phyloP scores from a whole-genome alignment of 2,888 invertebrate genomes.

The Archaeoteleia sp. region DNA sequence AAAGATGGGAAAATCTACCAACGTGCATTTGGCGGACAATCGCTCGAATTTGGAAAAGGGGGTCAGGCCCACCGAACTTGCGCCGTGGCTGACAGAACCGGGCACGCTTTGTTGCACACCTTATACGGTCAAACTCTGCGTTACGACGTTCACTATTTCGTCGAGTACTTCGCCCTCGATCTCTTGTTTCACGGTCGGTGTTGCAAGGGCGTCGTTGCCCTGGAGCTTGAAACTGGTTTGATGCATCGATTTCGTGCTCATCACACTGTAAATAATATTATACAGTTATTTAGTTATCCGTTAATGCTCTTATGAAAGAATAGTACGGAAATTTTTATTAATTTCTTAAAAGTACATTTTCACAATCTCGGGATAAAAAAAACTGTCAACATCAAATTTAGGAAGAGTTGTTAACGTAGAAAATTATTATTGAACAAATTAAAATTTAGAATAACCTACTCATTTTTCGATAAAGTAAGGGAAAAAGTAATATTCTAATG shows the following conservation, averaged over 20 bases:
- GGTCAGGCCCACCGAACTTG: constrained; percentile 81
- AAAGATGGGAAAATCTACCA: constrained; percentile 83
- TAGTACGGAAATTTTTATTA: no score
- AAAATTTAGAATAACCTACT: no score
- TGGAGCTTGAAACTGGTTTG: constrained; percentile 82
- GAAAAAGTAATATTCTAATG: no score
- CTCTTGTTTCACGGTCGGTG: constrained; percentile 80
- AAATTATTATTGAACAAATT: no score
- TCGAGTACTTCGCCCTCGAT: constrained; percentile 84
- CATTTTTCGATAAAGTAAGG: no score
- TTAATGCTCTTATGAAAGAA: no score
- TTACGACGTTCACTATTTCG: constrained; percentile 82
- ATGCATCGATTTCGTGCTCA: constrained; percentile 81
- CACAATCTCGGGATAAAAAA: no score
- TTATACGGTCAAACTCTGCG: constrained; percentile 82
- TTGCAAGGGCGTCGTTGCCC: constrained; percentile 80
- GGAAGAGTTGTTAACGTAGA: no score
- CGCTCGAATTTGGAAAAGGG: constrained; percentile 81
- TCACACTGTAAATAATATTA: constrained; percentile 63
- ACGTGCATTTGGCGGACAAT: constrained; percentile 83
- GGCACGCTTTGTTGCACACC: constrained; percentile 83
- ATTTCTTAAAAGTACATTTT: no score
- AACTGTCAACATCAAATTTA: no score
- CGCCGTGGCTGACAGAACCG: constrained; percentile 83
- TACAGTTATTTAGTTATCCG: no score